Conservation (phyloP, 2,888 invertebrate genomes). For the Stenotaenia linearis region DNA sequence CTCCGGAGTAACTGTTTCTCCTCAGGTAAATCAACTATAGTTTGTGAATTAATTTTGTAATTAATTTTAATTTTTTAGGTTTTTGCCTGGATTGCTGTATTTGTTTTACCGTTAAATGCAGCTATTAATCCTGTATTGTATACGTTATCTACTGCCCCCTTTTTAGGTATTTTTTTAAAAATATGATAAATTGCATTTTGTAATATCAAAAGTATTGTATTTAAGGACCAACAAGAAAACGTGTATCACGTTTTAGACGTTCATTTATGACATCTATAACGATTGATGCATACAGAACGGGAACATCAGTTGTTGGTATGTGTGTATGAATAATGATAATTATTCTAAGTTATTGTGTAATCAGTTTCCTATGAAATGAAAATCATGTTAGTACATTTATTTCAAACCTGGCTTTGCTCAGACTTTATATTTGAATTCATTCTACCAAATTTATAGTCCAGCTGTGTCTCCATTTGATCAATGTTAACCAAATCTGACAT, state of each 20-base stretch:
- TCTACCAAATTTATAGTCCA: too few species aligned
- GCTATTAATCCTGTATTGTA: conserved; percentile 53
- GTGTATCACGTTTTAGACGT: conserved; percentile 32
- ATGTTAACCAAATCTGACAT: too few species aligned
- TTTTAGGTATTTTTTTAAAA: conserved; percentile 39
- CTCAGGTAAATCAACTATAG: conserved; percentile 47
- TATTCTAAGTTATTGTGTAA: not conserved
- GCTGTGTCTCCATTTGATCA: too few species aligned
- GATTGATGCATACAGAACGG: conserved; percentile 32
- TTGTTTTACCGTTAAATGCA: conserved; percentile 53
- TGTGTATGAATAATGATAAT: not conserved
- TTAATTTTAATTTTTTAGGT: conserved; percentile 40
- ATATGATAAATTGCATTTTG: not conserved
- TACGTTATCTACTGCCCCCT: conserved; percentile 49
- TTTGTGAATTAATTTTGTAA: not conserved
- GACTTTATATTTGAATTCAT: too few species aligned
- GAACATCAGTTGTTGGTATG: conserved; percentile 5
- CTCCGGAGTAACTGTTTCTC: conserved; percentile 48
- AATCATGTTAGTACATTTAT: too few species aligned
- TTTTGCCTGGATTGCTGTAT: conserved; percentile 54
- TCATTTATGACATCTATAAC: conserved; percentile 35
- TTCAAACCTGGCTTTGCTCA: too few species aligned
- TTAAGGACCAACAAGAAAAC: conserved; percentile 30
- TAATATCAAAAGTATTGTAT: not conserved
- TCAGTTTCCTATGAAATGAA: too few species aligned